Evolutionary conservation across 2,888 invertebrate species (phyloP), one percentile per base, ranked within the genome.

Genomic region (Brachyopa scutellaris): DNA sequence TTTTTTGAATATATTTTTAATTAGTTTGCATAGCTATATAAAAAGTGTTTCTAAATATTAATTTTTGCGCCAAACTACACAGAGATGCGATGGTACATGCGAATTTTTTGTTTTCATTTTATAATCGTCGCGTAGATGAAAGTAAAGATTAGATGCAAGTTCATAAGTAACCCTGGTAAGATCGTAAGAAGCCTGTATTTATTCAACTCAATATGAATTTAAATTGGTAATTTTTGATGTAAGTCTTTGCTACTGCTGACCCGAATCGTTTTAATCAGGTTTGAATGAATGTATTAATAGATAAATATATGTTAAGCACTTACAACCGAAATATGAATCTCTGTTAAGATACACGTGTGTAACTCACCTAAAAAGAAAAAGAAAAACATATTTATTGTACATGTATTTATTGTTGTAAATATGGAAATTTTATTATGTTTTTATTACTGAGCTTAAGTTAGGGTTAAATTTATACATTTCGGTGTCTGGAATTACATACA

Each of bases 291-390:
- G 11, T 5, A 2, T n/a, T 1, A 9, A 40, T 40, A 19, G 9
- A 19, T 3, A 15, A 7, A 15, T 21, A 11, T 19, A 13, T 19
- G 1, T n/a, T n/a, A 36, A 55, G 4, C 8, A 55, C 55, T 55
- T 36, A 55, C 36, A n/a, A 6, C 3, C 17, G 0, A 9, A 11
- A 1, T 19, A n/a, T 6, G 0, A 7, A 33, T 15, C 4, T 5
- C 15, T 17, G 4, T 5, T 29, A 9, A 51, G 13, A 8, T 5
- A n/a, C n/a, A n/a, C 0, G 17, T 17, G 31, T 7, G 9, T 7
- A 29, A 33, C 55, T 55, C n/a, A 57, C 26, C 59, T 61, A 31
- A 1, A 61, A 61, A 7, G 26, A 15, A 45, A 31, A 29, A 31
- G 8, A 31, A 5, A 38, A 40, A 0, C 29, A 6, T 7, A 33